These are phyloP conservation scores for Torymus texanus DNA, from an alignment of 2,888 invertebrate genomes.

Conservation along the genomic window DNA sequence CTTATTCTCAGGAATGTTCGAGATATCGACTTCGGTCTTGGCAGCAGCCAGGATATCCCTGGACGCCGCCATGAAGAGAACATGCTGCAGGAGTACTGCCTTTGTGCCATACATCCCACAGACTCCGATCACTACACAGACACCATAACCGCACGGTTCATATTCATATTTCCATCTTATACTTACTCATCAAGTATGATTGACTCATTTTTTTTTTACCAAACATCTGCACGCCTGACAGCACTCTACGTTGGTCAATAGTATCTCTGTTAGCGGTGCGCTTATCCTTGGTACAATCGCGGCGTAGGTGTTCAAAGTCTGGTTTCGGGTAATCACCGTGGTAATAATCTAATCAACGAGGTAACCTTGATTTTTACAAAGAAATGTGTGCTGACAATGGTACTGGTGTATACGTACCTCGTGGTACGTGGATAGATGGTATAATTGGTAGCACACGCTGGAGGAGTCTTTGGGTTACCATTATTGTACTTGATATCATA, in stretches of 20 bases:
- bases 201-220: slow-evolving; percentile 65
- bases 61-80: slow-evolving; percentile 80
- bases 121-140: slow-evolving; percentile 77
- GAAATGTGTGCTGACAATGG: no score
- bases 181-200: background rate
- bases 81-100: slow-evolving; percentile 77
- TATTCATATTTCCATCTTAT: background rate
- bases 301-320: slow-evolving; percentile 78
- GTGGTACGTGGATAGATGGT: no score
- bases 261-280: slow-evolving; percentile 68
- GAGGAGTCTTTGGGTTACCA: no score
- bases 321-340: slow-evolving; percentile 80
- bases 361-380: background rate
- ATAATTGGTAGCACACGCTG: no score
- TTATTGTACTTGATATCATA: no score
- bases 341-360: background rate
- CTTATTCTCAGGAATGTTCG: slow-evolving; percentile 82
- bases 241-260: slow-evolving; percentile 74
- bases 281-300: slow-evolving; percentile 72
- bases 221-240: slow-evolving; percentile 77
- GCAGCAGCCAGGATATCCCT: slow-evolving; percentile 87
- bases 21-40: slow-evolving; percentile 85
- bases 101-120: slow-evolving; percentile 81
- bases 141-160: background rate
- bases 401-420: no score